Evolutionary conservation across 2,888 invertebrate genomes (phyloP).

Genomic region (Brassicogethes aeneus): DNA sequence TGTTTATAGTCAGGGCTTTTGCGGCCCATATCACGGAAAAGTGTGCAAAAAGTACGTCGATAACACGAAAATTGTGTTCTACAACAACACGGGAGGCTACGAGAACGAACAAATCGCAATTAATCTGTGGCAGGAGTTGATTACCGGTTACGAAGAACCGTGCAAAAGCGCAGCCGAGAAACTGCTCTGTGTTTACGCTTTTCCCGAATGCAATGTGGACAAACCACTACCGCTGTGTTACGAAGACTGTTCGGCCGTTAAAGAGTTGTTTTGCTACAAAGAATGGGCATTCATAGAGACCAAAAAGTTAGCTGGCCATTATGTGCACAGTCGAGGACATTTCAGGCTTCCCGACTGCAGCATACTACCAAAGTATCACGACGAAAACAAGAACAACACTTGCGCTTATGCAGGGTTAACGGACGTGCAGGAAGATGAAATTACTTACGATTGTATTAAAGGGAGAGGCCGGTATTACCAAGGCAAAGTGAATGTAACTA

Average conservation of each 20-base stretch:
- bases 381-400: slow-evolving; percentile 51
- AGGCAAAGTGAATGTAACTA: slow-evolving; percentile 77
- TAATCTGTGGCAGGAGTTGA: slow-evolving; percentile 80
- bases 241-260: slow-evolving; percentile 89
- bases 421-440: slow-evolving; percentile 68
- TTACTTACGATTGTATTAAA: slow-evolving; percentile 78
- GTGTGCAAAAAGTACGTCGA: slow-evolving; percentile 43
- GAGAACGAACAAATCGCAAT: slow-evolving; percentile 78
- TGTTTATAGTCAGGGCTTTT: slow-evolving; percentile 50
- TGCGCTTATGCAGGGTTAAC: slow-evolving; percentile 83
- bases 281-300: slow-evolving; percentile 90
- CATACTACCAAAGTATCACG: slow-evolving; percentile 61
- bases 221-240: slow-evolving; percentile 75
- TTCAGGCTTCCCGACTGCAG: slow-evolving; percentile 84
- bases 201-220: slow-evolving; percentile 62
- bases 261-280: slow-evolving; percentile 83
- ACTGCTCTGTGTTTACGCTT: slow-evolving; percentile 85
- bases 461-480: slow-evolving; percentile 87
- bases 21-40: slow-evolving; percentile 80
- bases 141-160: slow-evolving; percentile 67
- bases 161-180: slow-evolving; percentile 84
- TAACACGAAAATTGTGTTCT: slow-evolving; percentile 46
- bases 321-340: slow-evolving; percentile 73
- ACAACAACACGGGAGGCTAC: slow-evolving; percentile 58
- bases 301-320: slow-evolving; percentile 70